Percentiles rank a stretch among this genome's conserved stretches.
Evolutionary conservation across 2,797 vertebrate genomes (phyloP).

Genomic region (Gouania willdenowi): DNA sequence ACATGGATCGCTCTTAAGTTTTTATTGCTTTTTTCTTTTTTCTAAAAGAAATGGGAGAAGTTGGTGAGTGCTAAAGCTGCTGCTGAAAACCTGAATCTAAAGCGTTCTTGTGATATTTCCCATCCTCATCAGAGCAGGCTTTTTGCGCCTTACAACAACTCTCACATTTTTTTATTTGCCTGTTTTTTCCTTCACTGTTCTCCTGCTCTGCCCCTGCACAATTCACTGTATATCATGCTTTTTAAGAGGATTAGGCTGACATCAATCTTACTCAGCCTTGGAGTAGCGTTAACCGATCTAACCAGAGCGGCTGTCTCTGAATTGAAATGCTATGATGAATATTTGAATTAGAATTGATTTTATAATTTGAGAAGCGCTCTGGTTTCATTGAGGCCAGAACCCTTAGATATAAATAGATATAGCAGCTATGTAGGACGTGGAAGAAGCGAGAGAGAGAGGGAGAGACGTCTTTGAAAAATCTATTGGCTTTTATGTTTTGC

Average conservation of each 20-base stretch:
- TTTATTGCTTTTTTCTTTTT: no score
- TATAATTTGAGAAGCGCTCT: constrained; percentile 73
- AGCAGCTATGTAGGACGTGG: constrained; percentile 46
- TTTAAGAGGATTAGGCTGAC: constrained; percentile 51
- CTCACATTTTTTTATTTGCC: background rate
- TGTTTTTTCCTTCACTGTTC: background rate
- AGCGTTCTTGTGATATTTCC: constrained; percentile 24
- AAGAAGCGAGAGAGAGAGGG: constrained; percentile 4
- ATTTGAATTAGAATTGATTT: constrained; percentile 81
- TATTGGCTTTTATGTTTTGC: constrained; percentile 28
- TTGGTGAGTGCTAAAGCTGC: no score
- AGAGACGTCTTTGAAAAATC: constrained; percentile 43
- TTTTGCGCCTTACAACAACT: constrained; percentile 2
- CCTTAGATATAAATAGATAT: constrained; percentile 70
- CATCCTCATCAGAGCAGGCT: constrained; percentile 32
- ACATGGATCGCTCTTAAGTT: no score
- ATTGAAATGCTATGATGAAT: constrained; percentile 77
- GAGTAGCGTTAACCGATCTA: constrained; percentile 59
- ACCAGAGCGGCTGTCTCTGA: constrained; percentile 59
- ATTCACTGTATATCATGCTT: constrained; percentile 55
- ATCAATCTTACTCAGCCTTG: constrained; percentile 54
- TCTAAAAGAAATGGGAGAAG: no score
- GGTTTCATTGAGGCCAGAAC: constrained; percentile 70
- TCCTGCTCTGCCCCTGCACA: constrained; percentile 30
- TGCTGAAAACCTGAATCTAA: no score